phyloP scores from a whole-genome alignment of 2,888 invertebrate genomes.

The Synergus gifuensis region DNA sequence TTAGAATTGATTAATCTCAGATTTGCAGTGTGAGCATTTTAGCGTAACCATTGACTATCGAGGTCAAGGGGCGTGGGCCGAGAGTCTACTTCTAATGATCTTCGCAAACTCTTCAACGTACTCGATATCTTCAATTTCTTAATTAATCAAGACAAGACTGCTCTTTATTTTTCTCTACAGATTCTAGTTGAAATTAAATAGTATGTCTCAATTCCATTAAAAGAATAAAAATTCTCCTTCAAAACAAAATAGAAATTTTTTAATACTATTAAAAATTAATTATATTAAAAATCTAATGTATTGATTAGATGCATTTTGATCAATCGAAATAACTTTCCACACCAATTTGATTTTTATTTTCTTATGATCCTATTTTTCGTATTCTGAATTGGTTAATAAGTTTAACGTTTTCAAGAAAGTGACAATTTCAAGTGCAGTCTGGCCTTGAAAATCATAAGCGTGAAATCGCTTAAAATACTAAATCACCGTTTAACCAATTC shows the following conservation, averaged over 20 bases:
- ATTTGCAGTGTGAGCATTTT: constrained; percentile 63
- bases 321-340: too few relatives aligned
- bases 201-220: background rate
- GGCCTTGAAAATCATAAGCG: constrained; percentile 4
- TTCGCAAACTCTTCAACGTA: constrained; percentile 47
- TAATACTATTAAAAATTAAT: too few relatives aligned
- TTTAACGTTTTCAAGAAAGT: background rate
- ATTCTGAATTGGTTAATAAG: background rate
- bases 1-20: constrained; percentile 50
- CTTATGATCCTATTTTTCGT: background rate
- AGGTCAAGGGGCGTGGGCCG: constrained; percentile 70
- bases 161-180: background rate
- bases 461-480: constrained; percentile 30
- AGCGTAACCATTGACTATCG: constrained; percentile 62
- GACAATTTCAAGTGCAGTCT: constrained; percentile 3
- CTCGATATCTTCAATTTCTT: constrained; percentile 5
- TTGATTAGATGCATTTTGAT: too few relatives aligned
- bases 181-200: background rate
- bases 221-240: too few relatives aligned
- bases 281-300: too few relatives aligned
- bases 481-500: constrained; percentile 39
- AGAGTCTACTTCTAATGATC: constrained; percentile 58
- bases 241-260: too few relatives aligned
- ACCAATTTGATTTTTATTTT: too few relatives aligned
- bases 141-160: background rate